Conservation (phyloP, 2,888 invertebrate genomes). For the Chrysolina oricalcia region DNA sequence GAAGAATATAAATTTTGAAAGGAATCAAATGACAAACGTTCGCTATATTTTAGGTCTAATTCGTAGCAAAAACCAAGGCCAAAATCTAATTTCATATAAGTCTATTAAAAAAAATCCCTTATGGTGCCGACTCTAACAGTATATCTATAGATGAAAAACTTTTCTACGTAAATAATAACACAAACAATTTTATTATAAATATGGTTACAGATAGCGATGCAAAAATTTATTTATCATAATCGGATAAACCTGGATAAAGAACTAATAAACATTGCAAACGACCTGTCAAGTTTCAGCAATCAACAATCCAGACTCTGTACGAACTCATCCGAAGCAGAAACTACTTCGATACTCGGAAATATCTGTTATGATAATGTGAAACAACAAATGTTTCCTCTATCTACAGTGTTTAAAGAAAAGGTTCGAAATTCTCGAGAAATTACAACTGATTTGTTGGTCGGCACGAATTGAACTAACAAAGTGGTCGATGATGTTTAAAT, state of each 20-base stretch:
- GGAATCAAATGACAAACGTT: no score
- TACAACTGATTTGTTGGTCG: constrained; percentile 27
- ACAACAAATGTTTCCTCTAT: constrained; percentile 41
- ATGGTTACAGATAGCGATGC: no score
- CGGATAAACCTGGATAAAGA: no score
- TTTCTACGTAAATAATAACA: background rate
- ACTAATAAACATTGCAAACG: background rate
- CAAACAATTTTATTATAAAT: no score
- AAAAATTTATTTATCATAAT: no score
- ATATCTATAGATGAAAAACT: no score
- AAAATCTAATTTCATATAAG: no score
- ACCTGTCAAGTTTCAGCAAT: background rate
- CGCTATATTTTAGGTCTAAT: no score
- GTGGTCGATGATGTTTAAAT: constrained; percentile 15
- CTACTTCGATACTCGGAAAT: constrained; percentile 32
- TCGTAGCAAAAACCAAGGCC: no score
- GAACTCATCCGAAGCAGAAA: background rate
- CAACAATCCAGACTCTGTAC: background rate
- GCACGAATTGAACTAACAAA: constrained; percentile 25
- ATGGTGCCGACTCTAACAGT: no score
- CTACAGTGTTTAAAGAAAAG: background rate
- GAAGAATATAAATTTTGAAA: no score
- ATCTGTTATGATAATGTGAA: constrained; percentile 42
- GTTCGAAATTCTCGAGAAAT: constrained; percentile 1
- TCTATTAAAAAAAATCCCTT: no score